Conservation (phyloP, 2,888 invertebrate species). For the Aplocera efformata region DNA sequence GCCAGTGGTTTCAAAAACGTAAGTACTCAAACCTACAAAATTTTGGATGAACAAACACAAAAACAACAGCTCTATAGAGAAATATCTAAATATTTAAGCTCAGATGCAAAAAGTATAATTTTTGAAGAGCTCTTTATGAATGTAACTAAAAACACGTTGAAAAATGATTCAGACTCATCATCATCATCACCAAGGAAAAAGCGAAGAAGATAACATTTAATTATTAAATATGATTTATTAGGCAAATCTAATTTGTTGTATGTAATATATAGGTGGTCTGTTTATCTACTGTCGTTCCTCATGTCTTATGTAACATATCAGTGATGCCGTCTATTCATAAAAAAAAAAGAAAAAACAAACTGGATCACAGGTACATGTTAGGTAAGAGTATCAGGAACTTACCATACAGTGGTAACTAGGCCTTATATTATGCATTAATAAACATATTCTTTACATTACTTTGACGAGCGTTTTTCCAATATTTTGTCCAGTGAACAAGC, state of each 20-base stretch:
- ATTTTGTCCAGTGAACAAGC: conserved; percentile 81
- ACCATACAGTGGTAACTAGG: too few species aligned
- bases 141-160: conserved; percentile 34
- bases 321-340: too few species aligned
- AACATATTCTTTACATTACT: conserved; percentile 47
- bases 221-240: too few species aligned
- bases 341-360: too few species aligned
- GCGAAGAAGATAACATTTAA: conserved; percentile 38
- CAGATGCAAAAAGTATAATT: conserved; percentile 52
- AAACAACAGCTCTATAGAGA: conserved; percentile 50
- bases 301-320: too few species aligned
- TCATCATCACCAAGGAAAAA: conserved; percentile 33
- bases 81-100: conserved; percentile 62
- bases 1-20: conserved; percentile 29
- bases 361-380: too few species aligned
- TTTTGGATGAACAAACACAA: conserved; percentile 9
- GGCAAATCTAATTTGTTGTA: too few species aligned
- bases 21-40: conserved; percentile 44
- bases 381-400: too few species aligned
- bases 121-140: conserved; percentile 70
- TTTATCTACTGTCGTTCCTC: too few species aligned
- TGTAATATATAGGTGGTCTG: too few species aligned
- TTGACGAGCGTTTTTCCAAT: conserved; percentile 84
- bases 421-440: too few species aligned
- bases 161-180: conserved; percentile 2